Percentiles rank a stretch among this genome's conserved stretches.
phyloP scores from a whole-genome alignment of 2,113 vertebrate genomes.

The Seriola rivoliana region DNA sequence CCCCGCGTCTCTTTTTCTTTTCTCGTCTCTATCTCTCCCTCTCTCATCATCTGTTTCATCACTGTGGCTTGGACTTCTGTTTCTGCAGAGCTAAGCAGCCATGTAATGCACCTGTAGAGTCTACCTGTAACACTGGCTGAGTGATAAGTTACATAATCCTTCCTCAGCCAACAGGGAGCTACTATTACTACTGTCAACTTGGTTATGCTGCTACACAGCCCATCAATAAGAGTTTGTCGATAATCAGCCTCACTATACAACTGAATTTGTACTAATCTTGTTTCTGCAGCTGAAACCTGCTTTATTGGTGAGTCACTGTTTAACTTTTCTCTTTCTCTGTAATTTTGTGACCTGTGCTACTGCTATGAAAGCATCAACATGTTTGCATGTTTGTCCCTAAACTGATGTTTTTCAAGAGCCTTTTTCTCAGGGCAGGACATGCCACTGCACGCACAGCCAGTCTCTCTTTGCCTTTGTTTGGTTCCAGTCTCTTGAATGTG shows the following conservation, averaged over 20 bases:
- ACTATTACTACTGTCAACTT: background rate
- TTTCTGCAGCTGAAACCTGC: background rate
- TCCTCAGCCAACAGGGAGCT: background rate
- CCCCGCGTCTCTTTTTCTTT: background rate
- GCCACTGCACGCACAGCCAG: slow-evolving; percentile 3
- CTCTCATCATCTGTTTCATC: slow-evolving; percentile 3
- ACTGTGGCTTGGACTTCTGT: slow-evolving; percentile 8
- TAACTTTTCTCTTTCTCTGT: background rate
- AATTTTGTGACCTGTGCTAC: background rate
- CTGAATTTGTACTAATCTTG: background rate
- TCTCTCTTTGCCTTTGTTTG: background rate
- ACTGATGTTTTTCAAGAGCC: background rate
- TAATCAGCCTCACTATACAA: background rate
- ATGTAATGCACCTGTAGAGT: slow-evolving; percentile 23
- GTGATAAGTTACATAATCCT: slow-evolving; percentile 32
- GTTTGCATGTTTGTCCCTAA: background rate
- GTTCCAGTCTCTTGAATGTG: background rate
- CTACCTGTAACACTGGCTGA: slow-evolving; percentile 18
- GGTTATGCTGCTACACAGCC: background rate
- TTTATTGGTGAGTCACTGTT: background rate
- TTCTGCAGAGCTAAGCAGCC: slow-evolving; percentile 27
- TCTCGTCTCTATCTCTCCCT: background rate
- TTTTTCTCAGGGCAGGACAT: background rate
- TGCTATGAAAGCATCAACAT: slow-evolving; percentile 10
- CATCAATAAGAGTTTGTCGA: background rate